These are phyloP conservation scores for Gobio gobio DNA, from an alignment of 2,113 vertebrate genomes.

Conservation along the genomic window DNA sequence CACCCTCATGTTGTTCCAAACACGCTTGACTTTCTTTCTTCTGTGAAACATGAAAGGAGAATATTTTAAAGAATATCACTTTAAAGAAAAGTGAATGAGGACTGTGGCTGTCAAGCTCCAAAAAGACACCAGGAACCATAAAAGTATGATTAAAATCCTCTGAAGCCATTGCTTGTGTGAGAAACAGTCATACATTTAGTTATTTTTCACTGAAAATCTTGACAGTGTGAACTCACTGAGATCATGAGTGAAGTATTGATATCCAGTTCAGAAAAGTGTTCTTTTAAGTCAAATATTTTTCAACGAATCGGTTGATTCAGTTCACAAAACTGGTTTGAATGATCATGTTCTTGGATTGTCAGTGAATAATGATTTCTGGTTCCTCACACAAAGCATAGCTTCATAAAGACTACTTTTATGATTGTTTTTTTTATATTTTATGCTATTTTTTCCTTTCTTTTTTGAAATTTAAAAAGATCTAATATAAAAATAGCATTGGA, in stretches of 20 bases:
- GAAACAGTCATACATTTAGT: not conserved
- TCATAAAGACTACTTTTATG: not conserved
- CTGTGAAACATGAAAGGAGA: not conserved
- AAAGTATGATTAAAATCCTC: not conserved
- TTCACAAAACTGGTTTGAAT: not conserved
- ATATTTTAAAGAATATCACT: constrained; percentile 5
- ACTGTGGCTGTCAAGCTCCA: not conserved
- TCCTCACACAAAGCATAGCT: not conserved
- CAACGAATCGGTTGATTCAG: not conserved
- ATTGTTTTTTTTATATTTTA: too few species aligned
- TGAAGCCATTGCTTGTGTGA: not conserved
- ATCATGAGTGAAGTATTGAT: not conserved
- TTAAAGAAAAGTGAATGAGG: constrained; percentile 12
- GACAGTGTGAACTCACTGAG: not conserved
- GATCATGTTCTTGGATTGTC: not conserved
- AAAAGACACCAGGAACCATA: not conserved
- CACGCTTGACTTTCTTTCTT: not conserved
- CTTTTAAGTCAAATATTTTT: not conserved
- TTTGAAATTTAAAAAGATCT: too few species aligned
- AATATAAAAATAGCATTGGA: too few species aligned
- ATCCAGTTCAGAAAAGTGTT: not conserved
- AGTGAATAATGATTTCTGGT: not conserved
- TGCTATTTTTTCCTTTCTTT: too few species aligned
- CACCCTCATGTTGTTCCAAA: constrained; percentile 1
- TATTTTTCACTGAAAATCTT: not conserved